phyloP scores from a whole-genome alignment of 1,140 invertebrate genomes.

The Drosophila santomea region DNA sequence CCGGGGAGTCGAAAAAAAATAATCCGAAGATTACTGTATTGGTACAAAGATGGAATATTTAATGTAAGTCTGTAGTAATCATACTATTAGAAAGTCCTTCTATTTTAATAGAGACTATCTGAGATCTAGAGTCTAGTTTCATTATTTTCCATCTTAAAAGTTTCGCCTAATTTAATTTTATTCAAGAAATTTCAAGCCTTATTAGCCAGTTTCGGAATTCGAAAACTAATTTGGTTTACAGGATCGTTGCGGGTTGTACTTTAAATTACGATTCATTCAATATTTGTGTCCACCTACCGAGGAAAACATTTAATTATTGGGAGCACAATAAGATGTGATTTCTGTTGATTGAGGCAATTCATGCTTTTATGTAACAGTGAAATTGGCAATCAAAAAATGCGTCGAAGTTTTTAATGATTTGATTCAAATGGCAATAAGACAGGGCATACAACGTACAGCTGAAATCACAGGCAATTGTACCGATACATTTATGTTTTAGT shows the following conservation, averaged over 20 bases:
- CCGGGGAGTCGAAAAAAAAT: background rate
- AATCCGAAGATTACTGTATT: background rate
- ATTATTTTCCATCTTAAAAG: too few species aligned
- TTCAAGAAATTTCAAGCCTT: too few species aligned
- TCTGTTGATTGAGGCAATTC: background rate
- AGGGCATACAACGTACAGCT: conserved; percentile 32
- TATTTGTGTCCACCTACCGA: too few species aligned
- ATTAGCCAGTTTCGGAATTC: too few species aligned
- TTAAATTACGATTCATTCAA: too few species aligned
- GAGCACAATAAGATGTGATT: background rate
- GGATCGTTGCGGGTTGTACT: too few species aligned
- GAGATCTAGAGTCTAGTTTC: too few species aligned
- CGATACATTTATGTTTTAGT: background rate
- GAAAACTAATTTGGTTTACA: too few species aligned
- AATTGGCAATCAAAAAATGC: background rate
- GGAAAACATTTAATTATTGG: background rate
- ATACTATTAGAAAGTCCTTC: too few species aligned
- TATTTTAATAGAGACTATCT: too few species aligned
- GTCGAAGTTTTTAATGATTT: conserved; percentile 30
- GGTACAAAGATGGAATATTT: background rate
- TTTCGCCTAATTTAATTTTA: too few species aligned
- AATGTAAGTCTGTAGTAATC: background rate
- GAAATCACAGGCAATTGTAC: conserved; percentile 47
- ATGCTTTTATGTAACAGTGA: background rate
- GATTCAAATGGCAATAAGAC: conserved; percentile 21